Evolutionary conservation across 2,888 invertebrate genomes (phyloP), one percentile per base, ranked within the genome.

Genomic region (Gasteruption jaculator): DNA sequence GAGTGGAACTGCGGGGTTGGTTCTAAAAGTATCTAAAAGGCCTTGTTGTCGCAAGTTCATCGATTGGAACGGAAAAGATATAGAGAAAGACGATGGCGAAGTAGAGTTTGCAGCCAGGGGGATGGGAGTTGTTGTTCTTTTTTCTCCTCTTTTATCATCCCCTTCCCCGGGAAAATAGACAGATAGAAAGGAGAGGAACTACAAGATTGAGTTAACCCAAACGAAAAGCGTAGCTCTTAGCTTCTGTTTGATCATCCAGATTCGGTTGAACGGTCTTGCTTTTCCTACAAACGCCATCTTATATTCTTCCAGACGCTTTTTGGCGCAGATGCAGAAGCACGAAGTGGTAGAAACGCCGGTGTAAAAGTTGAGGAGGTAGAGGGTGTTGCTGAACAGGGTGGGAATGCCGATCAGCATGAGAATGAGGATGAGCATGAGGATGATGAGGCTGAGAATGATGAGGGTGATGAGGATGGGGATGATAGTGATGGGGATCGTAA

Each of bases 191-290:
- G n/a, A n/a, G n/a, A n/a, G 48, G 41, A 56, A 54, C 48, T 48
- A 48, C 50, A 46, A 54, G 61, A 67, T 68, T 56, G 68, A 68
- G 68, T 70, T 69, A 68, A 63, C 61, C 63, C 66, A 59, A 60
- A 60, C 63, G 63, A 65, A n/a, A 65, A 68, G 67, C 64, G 63
- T 50, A 53, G 65, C 68, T 68, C 66, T 68, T 68, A 68, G 62
- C 63, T 60, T 58, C 63, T 66, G 70, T 70, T 70, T 70, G 69
- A 69, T 69, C 70, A 66, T 63, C 58, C 65, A 68, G 69, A 69
- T 70, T 68, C 70, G 65, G 67, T 66, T 61, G 63, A 68, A 64
- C 64, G 68, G 61, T 56, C 35, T 44, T 31, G 25, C 19, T 5
- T 16, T 37, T 35, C 31, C 12, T 40, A 39, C 40, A 42, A 45